phyloP scores from a whole-genome alignment of 1,140 invertebrate genomes.

The Zaprionus vittiger region DNA sequence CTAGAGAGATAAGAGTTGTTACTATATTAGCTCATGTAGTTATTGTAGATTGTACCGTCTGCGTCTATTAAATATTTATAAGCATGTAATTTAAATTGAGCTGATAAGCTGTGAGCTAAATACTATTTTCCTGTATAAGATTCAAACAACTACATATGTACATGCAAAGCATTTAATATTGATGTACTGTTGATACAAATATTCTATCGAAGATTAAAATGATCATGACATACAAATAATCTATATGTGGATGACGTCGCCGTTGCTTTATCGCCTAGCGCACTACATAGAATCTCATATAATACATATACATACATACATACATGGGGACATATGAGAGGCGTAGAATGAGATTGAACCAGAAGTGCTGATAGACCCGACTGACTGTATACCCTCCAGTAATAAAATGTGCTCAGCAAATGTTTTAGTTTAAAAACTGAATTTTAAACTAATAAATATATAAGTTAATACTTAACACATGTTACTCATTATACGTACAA shows the following conservation, averaged over 20 bases:
- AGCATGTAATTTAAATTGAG: slow-evolving; percentile 32
- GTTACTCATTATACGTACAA: no score
- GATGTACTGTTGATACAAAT: slow-evolving; percentile 26
- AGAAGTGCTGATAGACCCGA: slow-evolving; percentile 1
- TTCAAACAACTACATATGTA: neutral
- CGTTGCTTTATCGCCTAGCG: slow-evolving; percentile 33
- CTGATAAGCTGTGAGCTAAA: slow-evolving; percentile 30
- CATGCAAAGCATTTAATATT: neutral
- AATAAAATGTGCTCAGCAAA: neutral
- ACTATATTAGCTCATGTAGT: slow-evolving; percentile 12
- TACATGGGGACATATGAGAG: neutral
- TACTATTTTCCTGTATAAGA: neutral
- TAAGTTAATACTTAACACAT: no score
- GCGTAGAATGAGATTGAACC: slow-evolving; percentile 7
- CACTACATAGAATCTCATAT: neutral
- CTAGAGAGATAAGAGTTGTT: slow-evolving; percentile 23
- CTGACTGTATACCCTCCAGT: slow-evolving; percentile 5
- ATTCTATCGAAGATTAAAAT: slow-evolving; percentile 61
- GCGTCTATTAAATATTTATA: slow-evolving; percentile 53
- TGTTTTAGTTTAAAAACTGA: neutral
- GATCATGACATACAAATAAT: slow-evolving; percentile 78
- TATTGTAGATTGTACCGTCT: neutral
- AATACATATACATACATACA: neutral
- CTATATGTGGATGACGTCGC: slow-evolving; percentile 57
- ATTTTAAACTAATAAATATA: neutral